Base-by-base conservation (phyloP, 2,113 vertebrate species). In the Platycercus adscitus region DNA sequence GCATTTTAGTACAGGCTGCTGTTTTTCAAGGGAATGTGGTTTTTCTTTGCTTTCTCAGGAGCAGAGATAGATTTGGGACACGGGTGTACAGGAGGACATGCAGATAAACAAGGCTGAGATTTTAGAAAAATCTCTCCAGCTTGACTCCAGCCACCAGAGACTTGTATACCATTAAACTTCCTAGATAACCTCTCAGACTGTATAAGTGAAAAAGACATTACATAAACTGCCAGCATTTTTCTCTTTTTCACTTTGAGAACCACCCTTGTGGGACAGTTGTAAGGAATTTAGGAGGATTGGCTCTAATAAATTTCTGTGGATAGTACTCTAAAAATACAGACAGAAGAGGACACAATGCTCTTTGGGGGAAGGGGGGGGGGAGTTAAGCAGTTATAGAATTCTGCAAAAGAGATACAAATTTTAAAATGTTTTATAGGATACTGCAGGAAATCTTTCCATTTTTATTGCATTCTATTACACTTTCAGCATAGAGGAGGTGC, bases 201-300 rank as follows among this genome's bases (percentile, higher is more conserved):
- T 93, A 26, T 86, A 93, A 96, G 44, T 86, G 61, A 76, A 96
- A 96, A 86, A 93, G 60, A 71, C 80, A 53, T 76, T 82, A n/a
- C 39, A 68, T 52, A 68, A 90, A 91, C 81, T 83, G 82, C 61
- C 92, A 93, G 26, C 50, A 94, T 88, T 94, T 86, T 94, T 92
- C 88, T 93, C 68, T 86, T 88, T 91, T 88, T 91, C 39, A 33
- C 68, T 88, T 81, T 72, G 73, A 95, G 88, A 96, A 94, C 69
- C 82, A 88, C 86, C 24, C 88, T 90, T 94, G 47, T 79, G 93
- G 80, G 88, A 91, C 33, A 76, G 15, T 93, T 90, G 19, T 58
- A 88, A 95, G 73, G 77, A 92, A 96, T 94, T 94, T 84, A 84
- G 63, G 90, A 72, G 33, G 31, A 65, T 64, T 86, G 72, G 52